These are phyloP conservation scores for Archilochus colubris DNA, from an alignment of 2,113 vertebrate genomes.

Conservation along the genomic window DNA sequence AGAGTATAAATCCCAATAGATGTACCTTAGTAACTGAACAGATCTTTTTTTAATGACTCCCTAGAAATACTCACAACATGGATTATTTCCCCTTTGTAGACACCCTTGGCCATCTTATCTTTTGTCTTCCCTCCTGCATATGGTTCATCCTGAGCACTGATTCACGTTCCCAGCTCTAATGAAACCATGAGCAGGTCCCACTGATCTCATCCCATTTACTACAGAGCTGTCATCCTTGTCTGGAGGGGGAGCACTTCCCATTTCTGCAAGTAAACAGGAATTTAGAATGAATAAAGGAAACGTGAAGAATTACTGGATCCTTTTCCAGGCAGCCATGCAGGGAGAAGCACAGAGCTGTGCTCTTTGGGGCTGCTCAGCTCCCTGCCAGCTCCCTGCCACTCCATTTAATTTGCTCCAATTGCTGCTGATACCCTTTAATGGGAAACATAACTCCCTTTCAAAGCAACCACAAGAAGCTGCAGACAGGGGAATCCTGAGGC, in stretches of 20 bases:
- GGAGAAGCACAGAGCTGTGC: slow-evolving; percentile 49
- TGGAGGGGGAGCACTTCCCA: neutral
- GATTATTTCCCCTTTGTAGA: neutral
- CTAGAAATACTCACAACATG: neutral
- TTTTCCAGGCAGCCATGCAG: slow-evolving; percentile 50
- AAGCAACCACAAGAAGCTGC: slow-evolving; percentile 72
- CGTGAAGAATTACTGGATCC: slow-evolving; percentile 35
- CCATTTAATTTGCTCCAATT: slow-evolving; percentile 76
- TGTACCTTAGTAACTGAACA: neutral
- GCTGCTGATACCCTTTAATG: slow-evolving; percentile 75
- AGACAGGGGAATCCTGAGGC: slow-evolving; percentile 80
- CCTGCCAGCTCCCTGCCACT: slow-evolving; percentile 61
- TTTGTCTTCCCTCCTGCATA: no score
- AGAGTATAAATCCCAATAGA: neutral
- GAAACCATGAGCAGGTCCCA: neutral
- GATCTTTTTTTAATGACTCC: neutral
- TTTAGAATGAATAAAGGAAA: slow-evolving; percentile 44
- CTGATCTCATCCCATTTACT: neutral
- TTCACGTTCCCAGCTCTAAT: neutral
- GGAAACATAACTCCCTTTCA: slow-evolving; percentile 77
- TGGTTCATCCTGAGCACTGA: neutral
- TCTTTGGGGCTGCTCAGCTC: slow-evolving; percentile 24
- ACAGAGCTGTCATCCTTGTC: neutral
- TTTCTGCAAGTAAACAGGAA: slow-evolving; percentile 23
- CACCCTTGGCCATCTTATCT: neutral